Evolutionary conservation across 2,888 invertebrate genomes (phyloP), one percentile per base, ranked within the genome.

Genomic region (Sesia bembeciformis): DNA sequence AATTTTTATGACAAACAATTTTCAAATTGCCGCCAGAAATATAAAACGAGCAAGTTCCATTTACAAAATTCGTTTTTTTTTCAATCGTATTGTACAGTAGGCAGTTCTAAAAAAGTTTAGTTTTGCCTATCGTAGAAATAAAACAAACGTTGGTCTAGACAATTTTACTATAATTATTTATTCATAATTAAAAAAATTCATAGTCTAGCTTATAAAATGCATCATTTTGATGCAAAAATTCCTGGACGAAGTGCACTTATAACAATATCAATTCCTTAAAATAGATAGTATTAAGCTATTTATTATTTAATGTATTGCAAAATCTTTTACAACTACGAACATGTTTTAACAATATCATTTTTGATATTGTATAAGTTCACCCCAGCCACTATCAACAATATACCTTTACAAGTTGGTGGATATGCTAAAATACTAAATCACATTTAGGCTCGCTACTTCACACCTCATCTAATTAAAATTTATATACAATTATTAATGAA

Each of bases 341-440:
- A 23, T 23, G 23, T 23, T 23, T 23, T 23, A 23, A 23, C 23
- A 52, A 59, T 54, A 56, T 55, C 52, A 52, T 54, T 53, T 60
- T 51, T 40, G 51, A 46, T 40, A 54, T 43, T 50, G 38, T 40
- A 67, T 71, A 77, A 76, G 74, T 75, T 66, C 76, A 76, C 58
- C 75, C 68, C 77, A 77, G 76, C 72, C 72, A 67, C 58, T 62
- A 62, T 64, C 62, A 65, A 64, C 62, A 59, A 56, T 64, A 63
- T 62, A 68, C 63, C 61, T 65, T 60, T 60, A 62, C 60, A 60
- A 66, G 64, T 72, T 66, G 58, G 68, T 67, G 63, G 74, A 76
- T 78, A 78, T 75, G 73, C 76, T 77, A 77, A 66, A 68, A 66
- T 70, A 72, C 70, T 76, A 74, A 68, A 78, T 76, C 77, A 77